A percentile compares a stretch with the other conserved stretches of the same genome.
These are phyloP conservation scores for Lasaia peninsularis DNA, from an alignment of 1,140 invertebrate genomes.

Conservation along the genomic window DNA sequence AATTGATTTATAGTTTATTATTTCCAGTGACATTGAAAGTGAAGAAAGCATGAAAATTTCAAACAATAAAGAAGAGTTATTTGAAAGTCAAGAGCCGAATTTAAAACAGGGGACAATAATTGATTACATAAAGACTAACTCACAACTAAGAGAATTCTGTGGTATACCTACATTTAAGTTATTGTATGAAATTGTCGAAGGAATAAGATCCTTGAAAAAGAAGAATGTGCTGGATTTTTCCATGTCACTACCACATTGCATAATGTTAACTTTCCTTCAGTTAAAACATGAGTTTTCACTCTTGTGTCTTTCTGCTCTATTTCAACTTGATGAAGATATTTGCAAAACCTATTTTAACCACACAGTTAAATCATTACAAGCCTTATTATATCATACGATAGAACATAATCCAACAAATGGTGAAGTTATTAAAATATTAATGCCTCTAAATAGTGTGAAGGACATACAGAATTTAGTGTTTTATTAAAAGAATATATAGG, in stretches of 20 bases:
- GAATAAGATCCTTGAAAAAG: neutral
- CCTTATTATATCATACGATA: neutral
- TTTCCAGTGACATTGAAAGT: neutral
- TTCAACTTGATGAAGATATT: neutral
- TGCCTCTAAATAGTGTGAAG: neutral
- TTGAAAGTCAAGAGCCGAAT: neutral
- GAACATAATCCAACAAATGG: neutral
- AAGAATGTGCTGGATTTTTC: neutral
- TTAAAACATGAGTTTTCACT: neutral
- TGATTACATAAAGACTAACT: neutral
- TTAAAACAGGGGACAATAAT: neutral
- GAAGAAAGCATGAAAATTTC: neutral
- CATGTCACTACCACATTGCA: neutral
- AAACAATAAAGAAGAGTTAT: neutral
- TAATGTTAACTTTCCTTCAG: neutral
- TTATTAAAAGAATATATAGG: neutral
- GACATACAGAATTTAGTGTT: neutral
- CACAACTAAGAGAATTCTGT: neutral
- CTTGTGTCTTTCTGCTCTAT: neutral
- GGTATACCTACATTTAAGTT: neutral
- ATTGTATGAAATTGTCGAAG: neutral
- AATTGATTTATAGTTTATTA: too few species aligned
- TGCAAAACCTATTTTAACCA: constrained; percentile 3
- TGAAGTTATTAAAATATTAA: constrained; percentile 1
- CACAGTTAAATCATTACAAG: neutral